phyloP scores from a whole-genome alignment of 2,113 vertebrate species.

The Limnothrissa miodon region DNA sequence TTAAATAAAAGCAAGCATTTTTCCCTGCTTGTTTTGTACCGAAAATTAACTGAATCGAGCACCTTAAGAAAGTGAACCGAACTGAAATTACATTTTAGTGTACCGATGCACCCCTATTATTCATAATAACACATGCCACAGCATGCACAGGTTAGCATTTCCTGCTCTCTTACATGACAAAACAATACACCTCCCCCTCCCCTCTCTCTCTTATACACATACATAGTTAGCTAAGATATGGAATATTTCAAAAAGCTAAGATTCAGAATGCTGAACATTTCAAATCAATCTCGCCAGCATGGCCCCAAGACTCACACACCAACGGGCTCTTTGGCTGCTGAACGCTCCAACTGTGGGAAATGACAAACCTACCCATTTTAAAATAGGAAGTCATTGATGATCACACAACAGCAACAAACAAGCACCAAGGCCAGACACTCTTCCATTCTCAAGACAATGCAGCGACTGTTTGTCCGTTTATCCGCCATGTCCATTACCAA shows the following conservation, averaged over 20 bases:
- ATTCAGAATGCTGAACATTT: not conserved
- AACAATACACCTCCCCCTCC: not conserved
- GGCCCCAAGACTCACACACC: not conserved
- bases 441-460: not conserved
- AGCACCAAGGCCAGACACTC: not conserved
- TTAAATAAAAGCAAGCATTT: too few relatives aligned
- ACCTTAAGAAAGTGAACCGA: too few relatives aligned
- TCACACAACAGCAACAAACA: not conserved
- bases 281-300: not conserved
- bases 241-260: not conserved
- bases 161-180: not conserved
- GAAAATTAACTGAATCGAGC: too few relatives aligned
- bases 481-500: too few relatives aligned
- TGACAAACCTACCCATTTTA: not conserved
- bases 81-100: too few relatives aligned
- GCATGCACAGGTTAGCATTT: not conserved
- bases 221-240: not conserved
- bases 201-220: not conserved
- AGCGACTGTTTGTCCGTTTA: not conserved
- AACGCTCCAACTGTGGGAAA: not conserved
- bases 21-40: too few relatives aligned
- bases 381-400: not conserved
- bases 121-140: not conserved
- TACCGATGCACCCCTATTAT: too few relatives aligned
- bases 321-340: not conserved